These are phyloP conservation scores for Platycercus adscitus DNA, from an alignment of 2,113 vertebrate species.

Conservation along the genomic window DNA sequence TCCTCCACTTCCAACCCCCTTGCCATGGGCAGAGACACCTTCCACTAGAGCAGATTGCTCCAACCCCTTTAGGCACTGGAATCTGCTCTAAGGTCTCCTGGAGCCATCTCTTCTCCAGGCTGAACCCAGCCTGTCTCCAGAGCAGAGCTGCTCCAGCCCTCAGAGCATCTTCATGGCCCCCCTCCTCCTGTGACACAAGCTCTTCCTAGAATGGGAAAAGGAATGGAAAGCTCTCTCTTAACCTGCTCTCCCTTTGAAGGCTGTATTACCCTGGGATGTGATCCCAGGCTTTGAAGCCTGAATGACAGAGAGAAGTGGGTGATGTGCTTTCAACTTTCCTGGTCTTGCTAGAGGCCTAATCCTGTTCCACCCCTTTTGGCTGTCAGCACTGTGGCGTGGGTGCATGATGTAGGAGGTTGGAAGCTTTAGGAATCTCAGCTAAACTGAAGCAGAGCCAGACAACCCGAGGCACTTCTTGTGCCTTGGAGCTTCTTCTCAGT, in stretches of 20 bases:
- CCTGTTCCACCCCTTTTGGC: not conserved
- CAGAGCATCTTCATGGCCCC: not conserved
- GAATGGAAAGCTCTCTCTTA: not conserved
- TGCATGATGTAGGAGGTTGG: not conserved
- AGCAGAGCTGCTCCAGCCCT: not conserved
- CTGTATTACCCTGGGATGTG: not conserved
- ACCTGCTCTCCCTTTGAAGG: not conserved
- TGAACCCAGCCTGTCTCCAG: not conserved
- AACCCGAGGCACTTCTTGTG: not conserved
- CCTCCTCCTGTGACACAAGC: not conserved
- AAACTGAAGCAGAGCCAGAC: not conserved
- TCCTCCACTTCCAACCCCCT: not conserved
- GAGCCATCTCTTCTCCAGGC: not conserved
- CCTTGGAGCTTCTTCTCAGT: not conserved
- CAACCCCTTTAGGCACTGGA: not conserved
- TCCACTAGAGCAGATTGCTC: not conserved
- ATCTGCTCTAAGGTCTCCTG: not conserved
- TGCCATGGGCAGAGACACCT: not conserved
- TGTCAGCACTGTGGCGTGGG: not conserved
- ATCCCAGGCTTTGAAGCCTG: not conserved
- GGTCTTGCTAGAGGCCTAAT: accelerated
- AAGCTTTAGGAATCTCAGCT: not conserved
- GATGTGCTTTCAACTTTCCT: not conserved
- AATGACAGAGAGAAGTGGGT: not conserved
- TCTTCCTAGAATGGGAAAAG: not conserved